phyloP scores from a whole-genome alignment of 1,140 invertebrate genomes.

The Protaetia brevitarsis region DNA sequence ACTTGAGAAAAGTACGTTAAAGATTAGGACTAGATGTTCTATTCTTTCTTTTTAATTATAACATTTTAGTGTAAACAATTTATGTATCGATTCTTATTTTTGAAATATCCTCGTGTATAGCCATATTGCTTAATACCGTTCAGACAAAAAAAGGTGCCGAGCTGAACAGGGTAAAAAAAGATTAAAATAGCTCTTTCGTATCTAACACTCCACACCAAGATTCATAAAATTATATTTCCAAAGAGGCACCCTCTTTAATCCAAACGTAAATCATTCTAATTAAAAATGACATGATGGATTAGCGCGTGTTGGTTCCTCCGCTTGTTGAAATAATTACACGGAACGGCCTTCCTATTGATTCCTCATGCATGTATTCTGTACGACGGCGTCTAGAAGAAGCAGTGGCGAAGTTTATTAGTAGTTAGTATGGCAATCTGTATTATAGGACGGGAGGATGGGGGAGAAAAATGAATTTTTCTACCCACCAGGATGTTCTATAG shows the following conservation, averaged over 20 bases:
- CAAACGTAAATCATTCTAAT: slow-evolving; percentile 11
- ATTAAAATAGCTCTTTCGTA: too few species aligned
- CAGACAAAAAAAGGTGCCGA: too few species aligned
- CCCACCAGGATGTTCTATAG: not conserved
- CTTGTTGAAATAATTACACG: slow-evolving; percentile 12
- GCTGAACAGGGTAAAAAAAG: too few species aligned
- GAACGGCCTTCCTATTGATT: not conserved
- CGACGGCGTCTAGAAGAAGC: not conserved
- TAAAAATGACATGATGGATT: slow-evolving; percentile 13
- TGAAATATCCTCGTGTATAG: too few species aligned
- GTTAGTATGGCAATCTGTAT: slow-evolving; percentile 3
- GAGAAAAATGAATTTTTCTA: slow-evolving; percentile 4
- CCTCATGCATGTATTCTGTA: slow-evolving; percentile 9
- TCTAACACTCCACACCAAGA: not conserved
- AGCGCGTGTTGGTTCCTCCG: not conserved
- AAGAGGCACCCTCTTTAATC: not conserved
- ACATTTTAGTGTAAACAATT: too few species aligned
- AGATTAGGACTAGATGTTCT: too few species aligned
- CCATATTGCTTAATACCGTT: too few species aligned
- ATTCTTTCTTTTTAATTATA: too few species aligned
- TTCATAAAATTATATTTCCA: not conserved
- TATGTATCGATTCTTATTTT: too few species aligned
- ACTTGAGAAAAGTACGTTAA: too few species aligned
- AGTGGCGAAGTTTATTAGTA: not conserved
- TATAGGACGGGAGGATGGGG: not conserved